Evolutionary conservation across 2,888 invertebrate genomes (phyloP).

Genomic region (Drosophila anceps): DNA sequence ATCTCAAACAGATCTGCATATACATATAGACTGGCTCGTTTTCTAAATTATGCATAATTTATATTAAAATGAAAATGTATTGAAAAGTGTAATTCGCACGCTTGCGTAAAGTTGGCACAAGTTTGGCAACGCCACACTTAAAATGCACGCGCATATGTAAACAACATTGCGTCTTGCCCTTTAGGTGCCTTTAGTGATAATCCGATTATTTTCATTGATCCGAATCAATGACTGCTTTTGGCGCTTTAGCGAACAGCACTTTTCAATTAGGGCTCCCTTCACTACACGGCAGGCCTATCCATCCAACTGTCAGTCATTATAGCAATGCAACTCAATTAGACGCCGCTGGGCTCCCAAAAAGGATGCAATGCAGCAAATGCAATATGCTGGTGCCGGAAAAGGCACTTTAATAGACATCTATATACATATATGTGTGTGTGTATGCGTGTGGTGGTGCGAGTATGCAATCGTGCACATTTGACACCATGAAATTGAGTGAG

Average conservation of each 20-base stretch:
- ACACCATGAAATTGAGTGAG: constrained; percentile 79
- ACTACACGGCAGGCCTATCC: neutral
- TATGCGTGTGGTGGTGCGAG: constrained; percentile 1
- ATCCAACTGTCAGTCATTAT: constrained; percentile 49
- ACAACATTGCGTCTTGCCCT: neutral
- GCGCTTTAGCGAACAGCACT: constrained; percentile 42
- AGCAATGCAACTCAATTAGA: constrained; percentile 74
- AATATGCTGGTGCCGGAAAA: constrained; percentile 42
- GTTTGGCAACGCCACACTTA: neutral
- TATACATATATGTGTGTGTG: neutral
- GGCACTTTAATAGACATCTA: neutral
- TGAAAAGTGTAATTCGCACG: neutral
- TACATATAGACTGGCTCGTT: neutral
- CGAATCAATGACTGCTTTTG: constrained; percentile 29
- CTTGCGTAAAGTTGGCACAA: neutral
- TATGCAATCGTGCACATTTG: constrained; percentile 57
- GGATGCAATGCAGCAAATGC: constrained; percentile 36
- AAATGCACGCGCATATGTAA: neutral
- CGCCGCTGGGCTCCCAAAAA: constrained; percentile 33
- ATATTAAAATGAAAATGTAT: neutral
- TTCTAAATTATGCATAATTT: neutral
- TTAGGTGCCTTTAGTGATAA: neutral
- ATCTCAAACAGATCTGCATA: neutral
- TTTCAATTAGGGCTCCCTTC: constrained; percentile 63
- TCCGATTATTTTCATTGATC: constrained; percentile 1